Conservation (phyloP, 2,797 vertebrate genomes). For the Heterohyrax brucei region DNA sequence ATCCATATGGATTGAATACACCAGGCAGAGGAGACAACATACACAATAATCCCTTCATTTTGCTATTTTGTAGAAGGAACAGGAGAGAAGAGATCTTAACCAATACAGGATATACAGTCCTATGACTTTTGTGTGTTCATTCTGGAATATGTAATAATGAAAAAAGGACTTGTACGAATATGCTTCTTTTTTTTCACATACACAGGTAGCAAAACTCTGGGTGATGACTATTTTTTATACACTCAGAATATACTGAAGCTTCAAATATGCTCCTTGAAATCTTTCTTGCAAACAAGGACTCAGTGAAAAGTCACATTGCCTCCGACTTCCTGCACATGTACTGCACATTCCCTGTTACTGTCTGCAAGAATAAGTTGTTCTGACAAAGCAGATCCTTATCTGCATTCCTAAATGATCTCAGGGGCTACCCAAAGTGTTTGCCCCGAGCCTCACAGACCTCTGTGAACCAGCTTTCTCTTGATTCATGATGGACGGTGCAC, state of each 20-base stretch:
- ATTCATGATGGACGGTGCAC: neutral
- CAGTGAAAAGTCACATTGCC: neutral
- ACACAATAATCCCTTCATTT: neutral
- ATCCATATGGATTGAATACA: neutral
- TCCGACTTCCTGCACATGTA: neutral
- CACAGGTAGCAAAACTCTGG: neutral
- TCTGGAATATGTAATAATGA: constrained; percentile 20
- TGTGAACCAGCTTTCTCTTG: constrained; percentile 27
- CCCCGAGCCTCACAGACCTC: neutral
- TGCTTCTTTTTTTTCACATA: neutral
- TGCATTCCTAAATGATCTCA: neutral
- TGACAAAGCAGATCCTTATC: constrained; percentile 23
- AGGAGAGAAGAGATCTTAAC: constrained; percentile 7
- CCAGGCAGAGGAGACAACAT: neutral
- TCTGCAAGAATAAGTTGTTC: neutral
- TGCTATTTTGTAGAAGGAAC: neutral
- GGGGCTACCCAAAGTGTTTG: neutral
- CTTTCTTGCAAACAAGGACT: neutral
- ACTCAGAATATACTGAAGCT: neutral
- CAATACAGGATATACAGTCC: neutral
- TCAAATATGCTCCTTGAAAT: neutral
- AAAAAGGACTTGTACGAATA: neutral
- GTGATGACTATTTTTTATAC: neutral
- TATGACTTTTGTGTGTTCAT: neutral
- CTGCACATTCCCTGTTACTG: neutral